Evolutionary conservation across 53 echinoderm and acorn worm genomes (phyloP).

Genomic region (Patiria pectinifera): DNA sequence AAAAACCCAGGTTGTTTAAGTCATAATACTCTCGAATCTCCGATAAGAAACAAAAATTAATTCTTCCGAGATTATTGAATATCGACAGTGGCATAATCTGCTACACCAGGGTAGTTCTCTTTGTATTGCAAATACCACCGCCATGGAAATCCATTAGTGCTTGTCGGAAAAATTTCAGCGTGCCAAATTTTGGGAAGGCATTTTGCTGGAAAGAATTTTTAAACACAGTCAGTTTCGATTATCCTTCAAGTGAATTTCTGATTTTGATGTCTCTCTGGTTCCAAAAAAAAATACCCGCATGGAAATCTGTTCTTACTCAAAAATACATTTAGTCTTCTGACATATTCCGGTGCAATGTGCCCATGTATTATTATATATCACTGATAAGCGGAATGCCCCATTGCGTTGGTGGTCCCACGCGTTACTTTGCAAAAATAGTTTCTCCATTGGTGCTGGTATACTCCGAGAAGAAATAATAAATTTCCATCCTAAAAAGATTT

Average conservation of each 20-base stretch:
- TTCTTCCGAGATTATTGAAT: background rate
- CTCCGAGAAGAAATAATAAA: no score
- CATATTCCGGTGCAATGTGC: no score
- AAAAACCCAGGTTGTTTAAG: background rate
- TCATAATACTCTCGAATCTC: background rate
- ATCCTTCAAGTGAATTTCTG: background rate
- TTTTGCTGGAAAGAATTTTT: conserved; percentile 7
- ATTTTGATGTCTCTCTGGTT: background rate
- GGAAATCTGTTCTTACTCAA: background rate
- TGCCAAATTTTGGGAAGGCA: background rate
- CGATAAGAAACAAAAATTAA: background rate
- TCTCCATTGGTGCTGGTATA: no score
- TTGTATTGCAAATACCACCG: background rate
- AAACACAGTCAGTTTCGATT: conserved; percentile 19
- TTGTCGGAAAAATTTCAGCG: background rate
- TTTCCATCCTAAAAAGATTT: no score
- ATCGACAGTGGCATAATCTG: background rate
- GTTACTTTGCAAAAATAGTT: no score
- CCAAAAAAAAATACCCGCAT: background rate
- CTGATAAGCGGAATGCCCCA: no score
- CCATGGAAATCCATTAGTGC: background rate
- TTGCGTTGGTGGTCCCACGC: no score
- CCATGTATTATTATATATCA: no score
- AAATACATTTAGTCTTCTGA: background rate
- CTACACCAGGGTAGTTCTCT: background rate